Base-by-base conservation (phyloP, 2,797 vertebrate species). In the Crocodylus rhombifer region DNA sequence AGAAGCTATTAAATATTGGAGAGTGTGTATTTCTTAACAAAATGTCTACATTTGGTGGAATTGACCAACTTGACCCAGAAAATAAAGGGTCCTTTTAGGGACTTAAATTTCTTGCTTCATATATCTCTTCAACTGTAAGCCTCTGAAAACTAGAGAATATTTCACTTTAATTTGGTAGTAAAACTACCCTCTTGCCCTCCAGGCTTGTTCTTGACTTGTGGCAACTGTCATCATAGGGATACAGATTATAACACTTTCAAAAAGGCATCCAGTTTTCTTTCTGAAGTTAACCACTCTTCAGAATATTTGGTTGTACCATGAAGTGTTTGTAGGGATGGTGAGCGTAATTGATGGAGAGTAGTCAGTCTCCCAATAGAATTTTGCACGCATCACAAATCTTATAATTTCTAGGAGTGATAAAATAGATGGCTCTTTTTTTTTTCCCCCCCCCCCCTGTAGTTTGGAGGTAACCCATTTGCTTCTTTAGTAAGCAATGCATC, bases 381-480 rank as follows among this genome's bases (percentile, higher is more conserved):
- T 82, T 88, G 28, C 26, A 75, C 51, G 51, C 6, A 25, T 51
- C 69, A 25, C 36, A 73, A 71, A 71, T 57, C 21, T 33, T 84
- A 5, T n/a, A 9, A 2, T 76, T 75, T 90, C 9, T 78, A 62
- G 16, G 25, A 57, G 20, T 58, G 3, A 11, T 63, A 58, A 80
- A 92, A 15, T 0, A 0, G 1, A 76, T 88, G 20, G 16, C 14
- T 77, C 74, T 67, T 91, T 88, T 81, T 69, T 69, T 17, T 95
- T 60, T 79, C 58, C 67, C 42, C 9, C 42, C 9, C 90, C 91
- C 55, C 61, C 79, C 61, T 97, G 30, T 95, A 98, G 98, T 98
- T 98, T 95, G 98, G 98, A 95, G 98, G 98, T 86, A 98, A 98
- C 79, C 98, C 98, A 2, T 98, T 98, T 97, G 98, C 98, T 94